Evolutionary conservation across 2,113 vertebrate species (phyloP).

Genomic region (Sakesphorus luctuosus): DNA sequence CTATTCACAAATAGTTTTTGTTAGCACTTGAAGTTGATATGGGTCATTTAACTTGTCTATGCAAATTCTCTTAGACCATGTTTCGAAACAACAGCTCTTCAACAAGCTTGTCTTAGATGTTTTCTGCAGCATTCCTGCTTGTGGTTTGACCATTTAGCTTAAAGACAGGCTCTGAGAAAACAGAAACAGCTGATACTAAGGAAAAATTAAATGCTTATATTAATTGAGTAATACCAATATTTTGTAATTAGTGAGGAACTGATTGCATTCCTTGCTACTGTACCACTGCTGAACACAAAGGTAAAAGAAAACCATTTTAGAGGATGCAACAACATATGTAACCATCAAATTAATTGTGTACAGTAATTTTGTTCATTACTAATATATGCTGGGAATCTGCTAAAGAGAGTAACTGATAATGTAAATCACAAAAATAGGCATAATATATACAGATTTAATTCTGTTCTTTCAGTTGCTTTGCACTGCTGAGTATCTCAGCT

Average conservation of each 20-base stretch:
- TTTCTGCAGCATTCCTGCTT: background rate
- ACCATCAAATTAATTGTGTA: background rate
- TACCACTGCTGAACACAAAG: background rate
- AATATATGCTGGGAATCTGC: background rate
- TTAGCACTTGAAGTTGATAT: conserved; percentile 50
- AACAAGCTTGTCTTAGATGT: background rate
- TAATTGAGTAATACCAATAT: background rate
- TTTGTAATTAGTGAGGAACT: background rate
- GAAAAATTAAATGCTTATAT: conserved; percentile 23
- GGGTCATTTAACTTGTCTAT: conserved; percentile 60
- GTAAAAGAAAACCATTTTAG: background rate
- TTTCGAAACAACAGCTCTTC: conserved; percentile 13
- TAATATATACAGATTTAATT: background rate
- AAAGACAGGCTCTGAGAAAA: conserved; percentile 33
- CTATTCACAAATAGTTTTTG: conserved; percentile 56
- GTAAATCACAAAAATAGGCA: background rate
- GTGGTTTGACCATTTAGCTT: background rate
- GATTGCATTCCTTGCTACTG: background rate
- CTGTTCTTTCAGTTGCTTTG: background rate
- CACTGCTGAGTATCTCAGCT: background rate
- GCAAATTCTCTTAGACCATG: conserved; percentile 41
- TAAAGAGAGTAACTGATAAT: background rate
- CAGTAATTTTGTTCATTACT: background rate
- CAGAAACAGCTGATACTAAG: conserved; percentile 42
- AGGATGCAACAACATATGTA: background rate